Evolutionary conservation across 2,797 vertebrate species (phyloP).

Genomic region (Phylloscopus collybita): DNA sequence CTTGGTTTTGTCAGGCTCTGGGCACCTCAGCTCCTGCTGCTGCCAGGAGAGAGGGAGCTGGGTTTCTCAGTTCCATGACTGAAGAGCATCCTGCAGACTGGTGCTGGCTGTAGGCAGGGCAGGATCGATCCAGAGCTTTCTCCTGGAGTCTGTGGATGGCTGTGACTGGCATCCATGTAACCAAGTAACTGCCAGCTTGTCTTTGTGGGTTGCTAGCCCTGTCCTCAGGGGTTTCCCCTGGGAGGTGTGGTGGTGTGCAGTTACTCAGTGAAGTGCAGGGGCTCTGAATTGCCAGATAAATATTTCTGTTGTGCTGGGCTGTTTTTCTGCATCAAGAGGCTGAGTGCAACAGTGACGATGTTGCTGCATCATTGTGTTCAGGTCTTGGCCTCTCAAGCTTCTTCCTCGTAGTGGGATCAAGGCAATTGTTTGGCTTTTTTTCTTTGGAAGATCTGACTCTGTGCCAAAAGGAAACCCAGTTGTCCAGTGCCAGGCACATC

Average conservation of each 20-base stretch:
- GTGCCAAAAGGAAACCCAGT: background rate
- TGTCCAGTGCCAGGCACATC: background rate
- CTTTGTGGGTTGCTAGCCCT: background rate
- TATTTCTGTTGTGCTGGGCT: background rate
- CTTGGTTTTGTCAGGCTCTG: background rate
- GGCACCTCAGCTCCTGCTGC: background rate
- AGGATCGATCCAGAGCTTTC: background rate
- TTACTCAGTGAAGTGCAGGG: background rate
- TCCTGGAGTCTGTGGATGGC: background rate
- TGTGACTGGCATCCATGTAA: rapidly evolving
- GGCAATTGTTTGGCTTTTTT: background rate
- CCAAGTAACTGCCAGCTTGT: background rate
- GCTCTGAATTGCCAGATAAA: background rate
- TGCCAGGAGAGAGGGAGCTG: background rate
- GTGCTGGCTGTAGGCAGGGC: background rate
- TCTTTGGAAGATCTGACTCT: background rate
- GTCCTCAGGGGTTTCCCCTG: background rate
- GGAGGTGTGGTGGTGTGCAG: background rate
- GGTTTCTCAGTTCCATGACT: background rate
- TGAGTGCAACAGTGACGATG: background rate
- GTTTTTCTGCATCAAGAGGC: background rate
- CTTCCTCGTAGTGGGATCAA: background rate
- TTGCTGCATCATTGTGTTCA: background rate
- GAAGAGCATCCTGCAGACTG: background rate
- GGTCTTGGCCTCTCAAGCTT: background rate